Evolutionary conservation across 1,140 invertebrate species (phyloP).

Genomic region (Mylabris phalerata): DNA sequence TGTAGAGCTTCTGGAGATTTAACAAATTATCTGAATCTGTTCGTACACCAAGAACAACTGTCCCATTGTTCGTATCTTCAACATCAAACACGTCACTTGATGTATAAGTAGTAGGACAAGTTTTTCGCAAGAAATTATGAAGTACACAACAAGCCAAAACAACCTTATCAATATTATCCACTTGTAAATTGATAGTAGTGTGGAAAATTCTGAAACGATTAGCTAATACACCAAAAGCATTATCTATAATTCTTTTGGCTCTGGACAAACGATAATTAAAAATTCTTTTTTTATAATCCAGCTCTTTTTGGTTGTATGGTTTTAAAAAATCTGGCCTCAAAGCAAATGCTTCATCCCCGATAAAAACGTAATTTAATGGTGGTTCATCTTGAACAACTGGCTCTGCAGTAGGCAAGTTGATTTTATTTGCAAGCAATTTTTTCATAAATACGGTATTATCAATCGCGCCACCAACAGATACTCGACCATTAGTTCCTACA

Average conservation of each 20-base stretch:
- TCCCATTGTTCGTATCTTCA: not conserved
- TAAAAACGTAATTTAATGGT: not conserved
- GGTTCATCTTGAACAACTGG: not conserved
- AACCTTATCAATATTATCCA: constrained; percentile 23
- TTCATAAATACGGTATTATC: constrained; percentile 28
- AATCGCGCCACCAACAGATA: constrained; percentile 39
- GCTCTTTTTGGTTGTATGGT: constrained; percentile 28
- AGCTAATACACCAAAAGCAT: constrained; percentile 40
- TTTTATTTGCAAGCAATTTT: constrained; percentile 19
- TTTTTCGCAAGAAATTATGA: not conserved
- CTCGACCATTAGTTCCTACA: constrained; percentile 36
- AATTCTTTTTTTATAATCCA: constrained; percentile 26
- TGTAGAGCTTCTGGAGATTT: not conserved
- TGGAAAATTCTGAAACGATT: constrained; percentile 36
- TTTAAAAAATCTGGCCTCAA: not conserved
- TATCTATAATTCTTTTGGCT: constrained; percentile 37
- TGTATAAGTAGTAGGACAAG: not conserved
- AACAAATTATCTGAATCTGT: not conserved
- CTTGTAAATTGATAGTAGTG: constrained; percentile 20
- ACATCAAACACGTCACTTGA: not conserved
- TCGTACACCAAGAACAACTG: not conserved
- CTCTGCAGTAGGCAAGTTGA: constrained; percentile 23
- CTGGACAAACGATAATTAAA: constrained; percentile 38
- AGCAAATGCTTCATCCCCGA: not conserved
- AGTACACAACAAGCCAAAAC: constrained; percentile 20